Evolutionary conservation across 2,113 vertebrate species (phyloP), one percentile per base, ranked within the genome.

Genomic region (Hystrix brachyura): DNA sequence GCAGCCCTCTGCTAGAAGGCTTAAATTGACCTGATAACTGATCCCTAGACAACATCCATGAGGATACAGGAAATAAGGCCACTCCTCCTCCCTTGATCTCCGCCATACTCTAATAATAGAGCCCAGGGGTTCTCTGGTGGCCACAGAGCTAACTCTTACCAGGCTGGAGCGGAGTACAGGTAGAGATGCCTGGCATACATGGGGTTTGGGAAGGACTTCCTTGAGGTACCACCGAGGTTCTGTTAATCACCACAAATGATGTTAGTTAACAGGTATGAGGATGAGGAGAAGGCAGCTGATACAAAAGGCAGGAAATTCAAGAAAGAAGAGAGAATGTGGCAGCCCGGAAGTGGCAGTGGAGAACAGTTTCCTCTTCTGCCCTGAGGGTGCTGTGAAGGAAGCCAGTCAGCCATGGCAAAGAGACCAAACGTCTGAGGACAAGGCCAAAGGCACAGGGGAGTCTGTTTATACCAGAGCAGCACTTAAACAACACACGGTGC

Each of bases 51-150:
- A 74, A 13, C 84, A 32, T 46, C 17, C 27, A 76, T 91, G 23
- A 95, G 64, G 43, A 80, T 60, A 91, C 4, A 93, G 57, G 82
- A 90, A 94, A 93, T n/a, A 80, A 92, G 80, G 76, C 74, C 81
- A 90, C 17, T 21, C 55, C 10, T 82, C 53, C 17, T 88, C 53
- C n/a, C 32, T 57, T 85, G 1, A 78, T 84, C 46, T 93, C 81
- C 51, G 1, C n/a, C 62, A 65, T 87, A 32, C 14, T 82, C 57
- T 81, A 96, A 79, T 76, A 95, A 82, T 62, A 38, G 7, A 85
- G 34, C 59, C 51, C 43, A 84, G 15, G 17, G 18, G 11, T 88
- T 72, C 71, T 82, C 78, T 78, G 29, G 46, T 78, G 53, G 55
- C 4, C 67, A 78, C 51, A 90, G 55, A 82, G 38, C 38, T 91